phyloP scores from a whole-genome alignment of 2,888 invertebrate genomes.

The Caradrina kadenii region DNA sequence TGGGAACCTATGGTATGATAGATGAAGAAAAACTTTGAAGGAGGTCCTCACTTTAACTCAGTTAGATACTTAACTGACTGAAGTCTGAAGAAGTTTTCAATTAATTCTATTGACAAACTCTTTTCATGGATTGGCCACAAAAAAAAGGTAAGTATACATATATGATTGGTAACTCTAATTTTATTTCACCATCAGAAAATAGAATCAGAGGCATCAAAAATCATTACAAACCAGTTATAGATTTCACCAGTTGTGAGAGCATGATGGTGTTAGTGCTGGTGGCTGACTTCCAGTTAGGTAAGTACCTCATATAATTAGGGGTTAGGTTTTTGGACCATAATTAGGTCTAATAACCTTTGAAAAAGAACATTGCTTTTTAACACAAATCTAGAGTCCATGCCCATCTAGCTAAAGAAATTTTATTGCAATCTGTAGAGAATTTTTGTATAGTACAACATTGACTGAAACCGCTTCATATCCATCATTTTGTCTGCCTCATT shows the following conservation, averaged over 20 bases:
- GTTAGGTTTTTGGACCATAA: background rate
- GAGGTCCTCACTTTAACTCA: background rate
- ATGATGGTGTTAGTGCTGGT: background rate
- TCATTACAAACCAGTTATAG: background rate
- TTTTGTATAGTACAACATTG: background rate
- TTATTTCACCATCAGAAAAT: background rate
- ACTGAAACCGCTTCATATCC: background rate
- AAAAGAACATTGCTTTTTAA: background rate
- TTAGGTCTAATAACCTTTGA: background rate
- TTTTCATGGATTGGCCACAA: background rate
- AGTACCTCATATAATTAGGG: background rate
- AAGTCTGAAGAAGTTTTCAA: background rate
- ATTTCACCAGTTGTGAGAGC: background rate
- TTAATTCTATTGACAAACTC: background rate
- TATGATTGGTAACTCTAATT: background rate
- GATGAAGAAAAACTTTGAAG: background rate
- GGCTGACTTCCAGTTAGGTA: no score
- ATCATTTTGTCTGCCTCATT: slow-evolving; percentile 9
- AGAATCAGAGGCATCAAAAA: background rate
- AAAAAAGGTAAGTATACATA: background rate
- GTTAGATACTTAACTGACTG: background rate
- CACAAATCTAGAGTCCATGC: background rate
- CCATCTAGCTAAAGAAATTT: background rate
- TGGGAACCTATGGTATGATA: no score
- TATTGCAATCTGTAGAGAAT: background rate